phyloP scores from a whole-genome alignment of 2,797 vertebrate species.

The Anguilla marmorata region DNA sequence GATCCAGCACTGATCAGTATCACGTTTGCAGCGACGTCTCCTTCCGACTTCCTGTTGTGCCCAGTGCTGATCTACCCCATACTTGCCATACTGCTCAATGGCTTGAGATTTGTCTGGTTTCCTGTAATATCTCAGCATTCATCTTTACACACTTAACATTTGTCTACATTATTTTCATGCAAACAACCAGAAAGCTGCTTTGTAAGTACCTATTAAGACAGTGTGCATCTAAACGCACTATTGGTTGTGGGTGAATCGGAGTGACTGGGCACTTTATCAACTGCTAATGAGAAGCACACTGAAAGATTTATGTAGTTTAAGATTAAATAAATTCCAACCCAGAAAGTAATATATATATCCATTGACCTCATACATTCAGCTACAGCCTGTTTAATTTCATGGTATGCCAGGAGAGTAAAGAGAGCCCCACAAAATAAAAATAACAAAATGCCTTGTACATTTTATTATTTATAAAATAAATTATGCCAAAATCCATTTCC shows the following conservation, averaged over 20 bases:
- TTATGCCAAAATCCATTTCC: neutral
- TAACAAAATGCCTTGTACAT: neutral
- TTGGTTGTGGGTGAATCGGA: neutral
- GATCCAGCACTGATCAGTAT: neutral
- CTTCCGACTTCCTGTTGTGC: neutral
- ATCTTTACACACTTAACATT: neutral
- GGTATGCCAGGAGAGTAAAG: neutral
- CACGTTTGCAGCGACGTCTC: neutral
- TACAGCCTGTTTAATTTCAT: neutral
- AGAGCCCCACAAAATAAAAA: neutral
- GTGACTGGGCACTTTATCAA: neutral
- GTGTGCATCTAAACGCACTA: neutral
- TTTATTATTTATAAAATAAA: slow-evolving; percentile 1
- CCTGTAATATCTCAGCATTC: neutral
- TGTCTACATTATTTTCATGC: neutral
- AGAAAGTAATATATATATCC: neutral
- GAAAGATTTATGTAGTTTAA: neutral
- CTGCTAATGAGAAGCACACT: neutral
- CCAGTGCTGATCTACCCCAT: neutral
- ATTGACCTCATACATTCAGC: neutral
- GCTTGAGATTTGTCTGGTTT: neutral
- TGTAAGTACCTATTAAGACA: too few relatives aligned
- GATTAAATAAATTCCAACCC: neutral
- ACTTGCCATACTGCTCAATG: too few relatives aligned
- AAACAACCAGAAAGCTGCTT: neutral